phyloP scores from a whole-genome alignment of 2,888 invertebrate species.

The Ellobium chinense region DNA sequence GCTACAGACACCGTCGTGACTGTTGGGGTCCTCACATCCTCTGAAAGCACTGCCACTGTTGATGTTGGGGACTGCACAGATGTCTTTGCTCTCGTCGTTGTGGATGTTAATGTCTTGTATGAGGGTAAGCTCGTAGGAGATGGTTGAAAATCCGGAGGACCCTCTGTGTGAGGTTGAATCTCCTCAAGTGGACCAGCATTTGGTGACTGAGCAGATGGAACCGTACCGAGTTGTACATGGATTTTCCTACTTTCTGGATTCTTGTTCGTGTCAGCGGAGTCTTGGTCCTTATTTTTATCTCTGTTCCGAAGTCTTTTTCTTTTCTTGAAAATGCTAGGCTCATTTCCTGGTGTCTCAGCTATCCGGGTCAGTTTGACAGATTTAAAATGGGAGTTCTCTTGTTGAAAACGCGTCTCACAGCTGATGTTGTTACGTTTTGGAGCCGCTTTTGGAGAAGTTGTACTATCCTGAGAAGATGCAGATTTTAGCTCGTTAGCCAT shows the following conservation, averaged over 20 bases:
- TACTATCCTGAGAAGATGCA: no score
- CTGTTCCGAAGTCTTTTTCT: not conserved
- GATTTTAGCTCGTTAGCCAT: no score
- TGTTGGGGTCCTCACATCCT: not conserved
- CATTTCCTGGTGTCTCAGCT: not conserved
- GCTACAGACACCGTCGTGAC: not conserved
- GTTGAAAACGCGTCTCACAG: no score
- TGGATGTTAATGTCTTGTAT: not conserved
- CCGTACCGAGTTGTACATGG: no score
- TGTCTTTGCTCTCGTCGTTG: not conserved
- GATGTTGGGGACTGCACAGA: not conserved
- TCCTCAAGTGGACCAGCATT: no score
- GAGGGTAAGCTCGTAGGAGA: not conserved
- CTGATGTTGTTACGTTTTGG: no score
- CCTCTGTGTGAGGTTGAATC: no score
- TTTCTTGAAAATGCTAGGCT: not conserved
- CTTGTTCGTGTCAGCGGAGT: not conserved
- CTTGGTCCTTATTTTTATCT: not conserved
- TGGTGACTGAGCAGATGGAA: no score
- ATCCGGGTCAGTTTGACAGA: no score
- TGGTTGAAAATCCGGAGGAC: no score
- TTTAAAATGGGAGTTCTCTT: no score
- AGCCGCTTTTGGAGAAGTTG: no score
- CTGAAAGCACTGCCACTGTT: not conserved
- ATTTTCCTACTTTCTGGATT: not conserved